Evolutionary conservation across 2,888 invertebrate genomes (phyloP).

Genomic region (Phyllotreta cruciferae): DNA sequence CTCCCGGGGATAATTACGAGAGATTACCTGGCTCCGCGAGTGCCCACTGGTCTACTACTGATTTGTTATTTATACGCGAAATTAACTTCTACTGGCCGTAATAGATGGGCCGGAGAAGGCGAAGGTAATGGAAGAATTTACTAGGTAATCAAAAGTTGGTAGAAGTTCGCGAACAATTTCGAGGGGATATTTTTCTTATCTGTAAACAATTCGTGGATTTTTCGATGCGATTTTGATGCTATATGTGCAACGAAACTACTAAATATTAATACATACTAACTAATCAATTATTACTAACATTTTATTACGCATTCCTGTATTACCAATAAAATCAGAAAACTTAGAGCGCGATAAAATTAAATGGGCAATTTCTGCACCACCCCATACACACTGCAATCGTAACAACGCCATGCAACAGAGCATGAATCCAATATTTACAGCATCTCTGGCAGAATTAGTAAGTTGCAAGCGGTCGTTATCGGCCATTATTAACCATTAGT

Average conservation of each 20-base stretch:
- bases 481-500: constrained; percentile 34
- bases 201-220: not conserved
- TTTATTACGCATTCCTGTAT: not conserved
- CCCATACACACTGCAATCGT: constrained; percentile 16
- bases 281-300: constrained; percentile 16
- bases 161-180: constrained; percentile 1
- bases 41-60: constrained; percentile 12
- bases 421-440: constrained; percentile 24
- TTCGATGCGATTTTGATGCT: not conserved
- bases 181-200: not conserved
- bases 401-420: constrained; percentile 8
- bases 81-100: constrained; percentile 14
- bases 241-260: not conserved
- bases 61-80: constrained; percentile 18
- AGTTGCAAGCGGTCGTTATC: constrained; percentile 35
- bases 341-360: constrained; percentile 19
- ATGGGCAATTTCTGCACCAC: constrained; percentile 14
- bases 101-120: constrained; percentile 14
- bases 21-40: constrained; percentile 40
- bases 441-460: constrained; percentile 26
- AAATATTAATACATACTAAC: not conserved
- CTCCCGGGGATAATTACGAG: constrained; percentile 44
- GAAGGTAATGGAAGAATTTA: constrained; percentile 23
- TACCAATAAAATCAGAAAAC: constrained; percentile 4
- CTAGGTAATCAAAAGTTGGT: constrained; percentile 18